These are phyloP conservation scores for Drosophila gunungcola DNA, from an alignment of 1,140 invertebrate genomes.

Conservation along the genomic window DNA sequence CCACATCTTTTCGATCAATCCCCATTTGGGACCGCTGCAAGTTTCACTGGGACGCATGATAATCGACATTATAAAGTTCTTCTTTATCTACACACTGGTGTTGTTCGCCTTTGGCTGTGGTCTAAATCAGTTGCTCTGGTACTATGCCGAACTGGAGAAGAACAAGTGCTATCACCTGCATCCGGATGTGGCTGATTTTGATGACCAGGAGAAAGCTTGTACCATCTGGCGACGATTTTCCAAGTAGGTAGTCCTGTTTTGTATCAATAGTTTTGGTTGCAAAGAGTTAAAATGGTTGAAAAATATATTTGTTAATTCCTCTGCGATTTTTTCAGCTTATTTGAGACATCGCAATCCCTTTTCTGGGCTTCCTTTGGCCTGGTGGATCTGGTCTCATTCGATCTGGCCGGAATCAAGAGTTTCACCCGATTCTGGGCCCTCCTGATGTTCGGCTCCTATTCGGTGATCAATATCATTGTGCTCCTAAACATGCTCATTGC, in stretches of 20 bases:
- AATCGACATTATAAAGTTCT: slow-evolving; percentile 96
- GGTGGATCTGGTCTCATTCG: slow-evolving; percentile 94
- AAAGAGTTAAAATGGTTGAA: too few species aligned
- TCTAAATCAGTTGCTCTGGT: slow-evolving; percentile 97
- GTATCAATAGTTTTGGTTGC: too few species aligned
- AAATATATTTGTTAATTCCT: too few species aligned
- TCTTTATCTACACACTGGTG: slow-evolving; percentile 96
- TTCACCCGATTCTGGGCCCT: slow-evolving; percentile 95
- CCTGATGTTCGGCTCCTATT: slow-evolving; percentile 95
- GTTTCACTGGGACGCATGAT: slow-evolving; percentile 96
- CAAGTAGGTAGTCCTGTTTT: slow-evolving; percentile 87
- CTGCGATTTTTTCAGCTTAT: slow-evolving; percentile 88
- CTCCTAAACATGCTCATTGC: slow-evolving; percentile 97
- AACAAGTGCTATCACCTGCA: slow-evolving; percentile 92
- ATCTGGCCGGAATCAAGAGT: slow-evolving; percentile 93
- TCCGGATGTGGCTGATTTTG: slow-evolving; percentile 90
- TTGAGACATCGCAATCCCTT: slow-evolving; percentile 96
- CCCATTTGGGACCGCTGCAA: slow-evolving; percentile 94
- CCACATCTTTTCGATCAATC: slow-evolving; percentile 98
- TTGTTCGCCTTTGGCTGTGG: slow-evolving; percentile 96
- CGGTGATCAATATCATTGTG: slow-evolving; percentile 96
- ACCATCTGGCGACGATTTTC: slow-evolving; percentile 94
- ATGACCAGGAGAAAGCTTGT: slow-evolving; percentile 92
- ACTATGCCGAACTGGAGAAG: slow-evolving; percentile 96
- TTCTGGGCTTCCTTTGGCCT: slow-evolving; percentile 98